Base-by-base conservation (phyloP, 2,797 vertebrate species). In the Neoniphon sammara region DNA sequence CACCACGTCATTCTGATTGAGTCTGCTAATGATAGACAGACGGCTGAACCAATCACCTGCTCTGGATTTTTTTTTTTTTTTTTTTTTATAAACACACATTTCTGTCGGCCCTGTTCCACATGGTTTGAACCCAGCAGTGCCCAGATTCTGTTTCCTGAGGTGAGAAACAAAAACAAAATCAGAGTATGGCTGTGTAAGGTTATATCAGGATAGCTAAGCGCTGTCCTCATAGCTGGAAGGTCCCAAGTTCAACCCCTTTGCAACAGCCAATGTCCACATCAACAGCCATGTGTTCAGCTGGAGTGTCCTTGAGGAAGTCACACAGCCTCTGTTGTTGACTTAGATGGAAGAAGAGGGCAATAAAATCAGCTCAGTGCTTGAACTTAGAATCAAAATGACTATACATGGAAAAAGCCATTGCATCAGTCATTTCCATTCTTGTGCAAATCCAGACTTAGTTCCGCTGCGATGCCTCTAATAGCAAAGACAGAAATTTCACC, bases 231-330 rank as follows among this genome's bases (percentile, higher is more conserved):
- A 36, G 39, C 36, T 70, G 31, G 53, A 69, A 73, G 60, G 65
- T 73, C 36, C 50, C 17, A 64, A 78, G 75, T 84, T 84, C 27
- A 87, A 60, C 63, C 59, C 79, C n/a, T 47, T 27, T 27, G 44
- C 60, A 20, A 81, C 65, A 69, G 50, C 58, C 57, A 65, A 49
- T 15, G 27, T 79, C 66, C 72, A 42, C 66, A 66, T 70, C 20
- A 11, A 20, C 36, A 56, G 54, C n/a, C 57, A 78, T 62, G 61
- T 80, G 65, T 47, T 70, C 21, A 47, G 7, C 23, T 74, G 77
- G 62, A 72, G 25, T 6, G 59, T 30, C 65, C 10, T 42, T 42
- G 10, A 42, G 39, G 10, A 42, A 42, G 10, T 42, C 39, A 42
- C 34, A 57, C 14, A 1, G 31, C 49, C 6, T 67, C 39, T 60